These are phyloP conservation scores for Chaenocephalus aceratus DNA, from an alignment of 2,113 vertebrate species.

Conservation along the genomic window DNA sequence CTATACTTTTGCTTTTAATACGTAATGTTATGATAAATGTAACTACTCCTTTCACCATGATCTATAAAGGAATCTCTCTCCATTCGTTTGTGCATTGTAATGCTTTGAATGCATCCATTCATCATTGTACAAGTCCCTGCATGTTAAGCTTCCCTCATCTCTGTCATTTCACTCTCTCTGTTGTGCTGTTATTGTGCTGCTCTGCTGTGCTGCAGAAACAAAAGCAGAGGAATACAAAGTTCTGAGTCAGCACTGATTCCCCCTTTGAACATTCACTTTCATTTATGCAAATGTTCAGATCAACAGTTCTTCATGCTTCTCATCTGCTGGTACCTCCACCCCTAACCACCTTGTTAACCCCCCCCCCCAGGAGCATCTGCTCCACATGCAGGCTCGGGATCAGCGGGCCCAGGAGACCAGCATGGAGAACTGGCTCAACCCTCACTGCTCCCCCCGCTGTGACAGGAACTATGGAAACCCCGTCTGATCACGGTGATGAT, in stretches of 20 bases:
- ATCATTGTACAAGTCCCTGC: neutral
- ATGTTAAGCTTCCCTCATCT: constrained; percentile 20
- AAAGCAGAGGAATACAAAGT: neutral
- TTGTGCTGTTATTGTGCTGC: neutral
- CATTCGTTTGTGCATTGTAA: neutral
- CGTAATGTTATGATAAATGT: too few relatives aligned
- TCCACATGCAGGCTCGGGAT: constrained; percentile 90
- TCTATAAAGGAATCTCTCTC: neutral
- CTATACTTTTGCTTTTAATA: too few relatives aligned
- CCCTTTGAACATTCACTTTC: neutral
- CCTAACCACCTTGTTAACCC: neutral
- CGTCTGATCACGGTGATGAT: constrained; percentile 70
- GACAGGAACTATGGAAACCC: constrained; percentile 90
- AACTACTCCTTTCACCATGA: neutral
- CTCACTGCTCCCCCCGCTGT: constrained; percentile 92
- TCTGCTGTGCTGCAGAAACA: neutral
- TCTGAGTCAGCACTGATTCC: constrained; percentile 2
- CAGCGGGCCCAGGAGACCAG: constrained; percentile 91
- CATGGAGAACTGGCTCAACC: constrained; percentile 93
- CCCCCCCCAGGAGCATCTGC: constrained; percentile 87
- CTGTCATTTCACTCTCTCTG: constrained; percentile 14
- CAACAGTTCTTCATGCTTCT: neutral
- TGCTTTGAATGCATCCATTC: constrained; percentile 4
- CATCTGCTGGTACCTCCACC: neutral
- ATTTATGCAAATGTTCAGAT: neutral